A percentile compares a stretch with the other conserved stretches of the same genome.
These are phyloP conservation scores for Thomomys bottae DNA, from an alignment of 2,113 vertebrate genomes.

Conservation along the genomic window DNA sequence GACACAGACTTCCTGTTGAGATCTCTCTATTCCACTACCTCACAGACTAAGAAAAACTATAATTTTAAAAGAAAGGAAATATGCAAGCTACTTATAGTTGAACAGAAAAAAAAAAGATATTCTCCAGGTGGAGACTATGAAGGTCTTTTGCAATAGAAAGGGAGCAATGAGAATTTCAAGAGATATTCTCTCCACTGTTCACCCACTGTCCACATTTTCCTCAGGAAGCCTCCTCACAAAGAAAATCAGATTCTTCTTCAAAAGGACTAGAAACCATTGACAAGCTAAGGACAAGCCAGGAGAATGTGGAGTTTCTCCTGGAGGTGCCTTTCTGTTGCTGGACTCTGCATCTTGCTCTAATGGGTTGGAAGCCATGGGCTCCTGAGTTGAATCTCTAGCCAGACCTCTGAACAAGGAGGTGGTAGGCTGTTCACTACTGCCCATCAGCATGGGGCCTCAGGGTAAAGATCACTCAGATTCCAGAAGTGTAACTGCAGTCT, in stretches of 20 bases:
- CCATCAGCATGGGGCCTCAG: no score
- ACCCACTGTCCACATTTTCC: not conserved
- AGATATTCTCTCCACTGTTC: not conserved
- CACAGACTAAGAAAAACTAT: not conserved
- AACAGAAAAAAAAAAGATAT: not conserved
- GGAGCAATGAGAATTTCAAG: not conserved
- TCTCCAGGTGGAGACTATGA: no score
- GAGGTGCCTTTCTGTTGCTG: not conserved
- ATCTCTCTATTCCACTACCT: not conserved
- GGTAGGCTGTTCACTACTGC: not conserved
- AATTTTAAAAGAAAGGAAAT: slow-evolving; percentile 34
- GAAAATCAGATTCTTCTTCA: not conserved
- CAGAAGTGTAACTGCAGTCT: not conserved
- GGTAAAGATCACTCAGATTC: not conserved
- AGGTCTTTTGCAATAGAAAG: no score
- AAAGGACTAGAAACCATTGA: not conserved
- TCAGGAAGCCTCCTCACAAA: not conserved
- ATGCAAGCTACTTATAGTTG: not conserved
- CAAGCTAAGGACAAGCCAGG: not conserved
- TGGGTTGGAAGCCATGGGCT: not conserved
- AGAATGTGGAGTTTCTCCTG: not conserved
- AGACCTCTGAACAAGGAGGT: not conserved
- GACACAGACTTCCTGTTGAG: not conserved
- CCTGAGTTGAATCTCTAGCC: no score
- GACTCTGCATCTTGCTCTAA: not conserved